These are phyloP conservation scores for Catocala sponsa DNA, from an alignment of 2,888 invertebrate species.

Conservation along the genomic window DNA sequence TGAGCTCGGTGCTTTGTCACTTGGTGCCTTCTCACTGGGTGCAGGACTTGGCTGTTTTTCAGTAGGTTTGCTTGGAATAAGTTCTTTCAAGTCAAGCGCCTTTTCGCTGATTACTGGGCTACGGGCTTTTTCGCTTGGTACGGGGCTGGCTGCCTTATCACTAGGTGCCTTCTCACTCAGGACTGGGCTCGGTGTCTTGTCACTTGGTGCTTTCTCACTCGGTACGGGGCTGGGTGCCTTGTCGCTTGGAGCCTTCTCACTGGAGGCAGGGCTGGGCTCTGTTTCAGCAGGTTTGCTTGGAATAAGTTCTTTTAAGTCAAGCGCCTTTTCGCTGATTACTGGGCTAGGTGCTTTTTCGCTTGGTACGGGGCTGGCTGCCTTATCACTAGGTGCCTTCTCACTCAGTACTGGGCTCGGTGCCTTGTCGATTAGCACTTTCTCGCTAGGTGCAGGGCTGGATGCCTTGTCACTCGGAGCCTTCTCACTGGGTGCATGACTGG, in stretches of 20 bases:
- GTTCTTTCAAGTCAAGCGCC: constrained; percentile 7
- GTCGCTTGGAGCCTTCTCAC: constrained; percentile 13
- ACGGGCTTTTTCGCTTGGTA: not conserved
- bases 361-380: no score
- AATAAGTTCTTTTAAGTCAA: not conserved
- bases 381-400: no score
- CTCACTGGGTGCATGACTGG: not conserved
- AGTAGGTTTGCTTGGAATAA: constrained; percentile 11
- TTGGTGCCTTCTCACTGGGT: constrained; percentile 12
- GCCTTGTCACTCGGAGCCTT: not conserved
- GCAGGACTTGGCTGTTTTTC: constrained; percentile 18
- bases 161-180: not conserved
- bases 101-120: constrained; percentile 9
- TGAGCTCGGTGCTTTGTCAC: not conserved
- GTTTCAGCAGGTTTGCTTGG: not conserved
- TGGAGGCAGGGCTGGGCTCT: constrained; percentile 1
- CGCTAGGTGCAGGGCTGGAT: no score
- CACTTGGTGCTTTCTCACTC: constrained; percentile 9
- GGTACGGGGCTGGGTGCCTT: constrained; percentile 16
- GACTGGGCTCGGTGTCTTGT: constrained; percentile 18
- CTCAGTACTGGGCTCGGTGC: no score
- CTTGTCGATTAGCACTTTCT: no score
- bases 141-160: not conserved
- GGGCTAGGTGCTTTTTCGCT: constrained; percentile 2
- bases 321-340: not conserved